Percentiles rank a stretch among this genome's conserved stretches.
phyloP scores from a whole-genome alignment of 2,797 vertebrate genomes.

The Ctenochaetus hawaiiensis region DNA sequence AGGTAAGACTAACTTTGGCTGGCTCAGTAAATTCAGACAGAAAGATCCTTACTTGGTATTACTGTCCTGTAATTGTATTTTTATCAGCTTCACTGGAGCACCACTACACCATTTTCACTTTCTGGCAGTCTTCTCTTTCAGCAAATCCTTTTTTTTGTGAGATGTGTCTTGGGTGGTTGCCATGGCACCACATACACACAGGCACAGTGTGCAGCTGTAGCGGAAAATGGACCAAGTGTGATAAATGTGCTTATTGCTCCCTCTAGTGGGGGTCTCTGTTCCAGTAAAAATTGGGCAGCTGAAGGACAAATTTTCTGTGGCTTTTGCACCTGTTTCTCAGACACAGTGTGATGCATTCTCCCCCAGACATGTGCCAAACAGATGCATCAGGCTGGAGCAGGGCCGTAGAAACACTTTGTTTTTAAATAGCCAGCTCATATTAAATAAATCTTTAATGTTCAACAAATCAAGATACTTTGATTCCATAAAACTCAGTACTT shows the following conservation, averaged over 20 bases:
- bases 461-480: too few species aligned
- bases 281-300: slow-evolving; percentile 1
- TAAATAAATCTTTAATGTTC: too few species aligned
- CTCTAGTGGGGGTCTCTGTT: slow-evolving; percentile 70
- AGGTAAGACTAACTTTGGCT: slow-evolving; percentile 22
- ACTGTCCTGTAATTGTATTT: slow-evolving; percentile 26
- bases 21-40: slow-evolving; percentile 7
- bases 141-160: slow-evolving; percentile 44
- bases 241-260: slow-evolving; percentile 64
- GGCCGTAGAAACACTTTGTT: background rate
- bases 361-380: background rate
- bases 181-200: slow-evolving; percentile 50
- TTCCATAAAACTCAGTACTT: too few species aligned
- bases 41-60: slow-evolving; percentile 34
- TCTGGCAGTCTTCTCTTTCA: slow-evolving; percentile 52
- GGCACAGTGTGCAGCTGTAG: slow-evolving; percentile 55
- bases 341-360: background rate
- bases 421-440: too few species aligned
- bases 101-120: slow-evolving; percentile 58
- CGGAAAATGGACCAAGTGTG: background rate
- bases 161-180: slow-evolving; percentile 68
- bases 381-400: background rate
- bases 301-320: background rate
- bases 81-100: slow-evolving; percentile 33
- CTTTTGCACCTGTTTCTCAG: background rate